Evolutionary conservation across 2,113 vertebrate genomes (phyloP), one percentile per base, ranked within the genome.

Genomic region (Larimichthys polyactis): DNA sequence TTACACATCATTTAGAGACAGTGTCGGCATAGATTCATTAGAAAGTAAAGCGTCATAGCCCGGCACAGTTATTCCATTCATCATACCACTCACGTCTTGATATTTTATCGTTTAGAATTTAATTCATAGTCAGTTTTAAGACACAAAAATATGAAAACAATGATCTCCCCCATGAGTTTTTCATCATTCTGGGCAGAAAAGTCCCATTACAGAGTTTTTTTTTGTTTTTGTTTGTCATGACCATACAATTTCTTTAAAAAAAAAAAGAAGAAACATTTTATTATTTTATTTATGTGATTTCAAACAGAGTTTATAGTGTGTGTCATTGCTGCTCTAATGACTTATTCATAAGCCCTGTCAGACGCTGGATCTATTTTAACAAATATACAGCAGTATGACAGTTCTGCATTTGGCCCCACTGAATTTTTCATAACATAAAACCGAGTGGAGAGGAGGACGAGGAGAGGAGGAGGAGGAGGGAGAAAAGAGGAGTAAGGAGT

Each of bases 341-440:
- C 65, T 88, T 89, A 90, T 90, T 92, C 88, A 91, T 85, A 76
- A 87, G 72, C 65, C 54, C 83, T 74, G 83, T 81, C 78, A 74
- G 77, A 65, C 64, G 60, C 70, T 71, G 68, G 64, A 72, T 88
- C 57, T 55, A 67, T 87, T 86, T 82, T 29, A 85, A 86, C 86
- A 86, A 83, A 89, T 71, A 81, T 54, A 76, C 83, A 81, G 49
- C 64, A 63, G 51, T 43, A 46, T 71, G 84, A 76, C 76, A 86
- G 65, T 51, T 54, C 73, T 80, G 78, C 80, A 70, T 89, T 92
- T 88, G 87, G 74, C 77, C 75, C 15, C 75, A 60, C 67, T 90
- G 78, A 83, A 89, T 87, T 64, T 91, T 91, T 93, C 48, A 87
- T 82, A 22, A 66, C 15, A 83, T 54, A 27, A 52, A 78, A 59